Conservation (phyloP, 1,140 invertebrate species). For the Temnothorax nylanderi region DNA sequence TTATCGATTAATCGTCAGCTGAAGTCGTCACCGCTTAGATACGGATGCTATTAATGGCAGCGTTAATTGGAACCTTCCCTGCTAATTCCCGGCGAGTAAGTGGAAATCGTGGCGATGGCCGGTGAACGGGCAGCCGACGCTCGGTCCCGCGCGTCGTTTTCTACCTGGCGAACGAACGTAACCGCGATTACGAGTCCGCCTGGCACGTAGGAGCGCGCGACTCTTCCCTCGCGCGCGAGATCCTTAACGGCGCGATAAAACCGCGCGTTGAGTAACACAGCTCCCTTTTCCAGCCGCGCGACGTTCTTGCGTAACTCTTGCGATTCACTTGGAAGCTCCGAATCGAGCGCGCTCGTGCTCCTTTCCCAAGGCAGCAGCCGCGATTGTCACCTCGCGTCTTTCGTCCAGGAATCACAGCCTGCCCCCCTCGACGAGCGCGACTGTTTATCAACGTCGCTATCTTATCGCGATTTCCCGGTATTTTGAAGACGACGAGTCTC, state of each 20-base stretch:
- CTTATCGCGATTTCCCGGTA: conserved; percentile 35
- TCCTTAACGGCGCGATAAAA: conserved; percentile 60
- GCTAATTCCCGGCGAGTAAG: conserved; percentile 31
- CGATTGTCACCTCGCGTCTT: neutral
- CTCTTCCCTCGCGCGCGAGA: conserved; percentile 40
- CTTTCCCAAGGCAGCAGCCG: neutral
- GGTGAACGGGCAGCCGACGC: neutral
- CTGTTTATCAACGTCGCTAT: conserved; percentile 37
- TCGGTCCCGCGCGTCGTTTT: conserved; percentile 34
- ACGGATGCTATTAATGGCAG: conserved; percentile 31
- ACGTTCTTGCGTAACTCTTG: conserved; percentile 61
- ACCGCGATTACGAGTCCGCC: conserved; percentile 29
- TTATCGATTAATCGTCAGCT: conserved; percentile 1
- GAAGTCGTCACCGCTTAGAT: neutral
- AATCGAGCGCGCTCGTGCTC: neutral
- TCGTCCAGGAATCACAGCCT: conserved; percentile 1
- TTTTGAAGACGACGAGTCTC: neutral
- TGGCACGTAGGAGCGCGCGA: conserved; percentile 13
- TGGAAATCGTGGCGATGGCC: neutral
- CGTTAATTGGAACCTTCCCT: neutral
- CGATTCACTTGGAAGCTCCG: conserved; percentile 44
- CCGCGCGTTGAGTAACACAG: conserved; percentile 54
- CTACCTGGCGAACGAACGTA: conserved; percentile 12
- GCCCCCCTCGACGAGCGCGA: neutral
- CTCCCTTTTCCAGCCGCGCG: conserved; percentile 40